These are phyloP conservation scores for Etheostoma cragini DNA, from an alignment of 2,113 vertebrate species.

Conservation along the genomic window DNA sequence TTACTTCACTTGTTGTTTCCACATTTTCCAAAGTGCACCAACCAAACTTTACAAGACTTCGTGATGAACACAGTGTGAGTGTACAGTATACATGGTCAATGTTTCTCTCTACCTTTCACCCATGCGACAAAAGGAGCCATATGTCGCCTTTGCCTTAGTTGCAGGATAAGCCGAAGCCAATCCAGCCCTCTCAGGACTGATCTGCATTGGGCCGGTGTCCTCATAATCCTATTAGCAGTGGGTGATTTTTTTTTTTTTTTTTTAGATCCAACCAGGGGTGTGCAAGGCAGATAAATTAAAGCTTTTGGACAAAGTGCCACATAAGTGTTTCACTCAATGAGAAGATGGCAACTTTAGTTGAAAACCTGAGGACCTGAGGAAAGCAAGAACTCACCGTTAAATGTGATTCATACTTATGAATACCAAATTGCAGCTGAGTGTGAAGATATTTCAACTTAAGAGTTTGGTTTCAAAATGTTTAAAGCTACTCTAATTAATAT, in stretches of 20 bases:
- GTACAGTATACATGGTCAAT: constrained; percentile 7
- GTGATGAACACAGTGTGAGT: constrained; percentile 19
- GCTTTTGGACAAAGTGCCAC: constrained; percentile 44
- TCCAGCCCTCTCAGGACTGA: constrained; percentile 65
- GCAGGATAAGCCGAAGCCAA: constrained; percentile 69
- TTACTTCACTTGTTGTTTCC: too few relatives aligned
- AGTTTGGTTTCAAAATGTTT: neutral
- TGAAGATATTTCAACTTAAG: neutral
- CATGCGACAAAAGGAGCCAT: constrained; percentile 70
- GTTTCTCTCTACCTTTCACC: constrained; percentile 50
- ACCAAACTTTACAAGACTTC: constrained; percentile 13
- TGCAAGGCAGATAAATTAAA: constrained; percentile 45
- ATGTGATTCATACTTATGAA: neutral
- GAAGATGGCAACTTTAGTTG: constrained; percentile 16
- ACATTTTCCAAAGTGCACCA: constrained; percentile 2
- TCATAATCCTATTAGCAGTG: constrained; percentile 79
- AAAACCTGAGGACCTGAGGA: constrained; percentile 21
- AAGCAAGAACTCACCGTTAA: neutral
- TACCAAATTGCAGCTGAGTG: neutral
- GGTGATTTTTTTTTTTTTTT: constrained; percentile 70
- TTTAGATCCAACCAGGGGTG: constrained; percentile 53
- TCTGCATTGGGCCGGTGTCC: constrained; percentile 50
- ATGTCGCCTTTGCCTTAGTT: constrained; percentile 72
- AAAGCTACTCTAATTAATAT: neutral
- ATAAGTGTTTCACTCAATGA: constrained; percentile 40